Evolutionary conservation across 2,113 vertebrate genomes (phyloP), one percentile per base, ranked within the genome.

Genomic region (Psittacula cyanocephala): DNA sequence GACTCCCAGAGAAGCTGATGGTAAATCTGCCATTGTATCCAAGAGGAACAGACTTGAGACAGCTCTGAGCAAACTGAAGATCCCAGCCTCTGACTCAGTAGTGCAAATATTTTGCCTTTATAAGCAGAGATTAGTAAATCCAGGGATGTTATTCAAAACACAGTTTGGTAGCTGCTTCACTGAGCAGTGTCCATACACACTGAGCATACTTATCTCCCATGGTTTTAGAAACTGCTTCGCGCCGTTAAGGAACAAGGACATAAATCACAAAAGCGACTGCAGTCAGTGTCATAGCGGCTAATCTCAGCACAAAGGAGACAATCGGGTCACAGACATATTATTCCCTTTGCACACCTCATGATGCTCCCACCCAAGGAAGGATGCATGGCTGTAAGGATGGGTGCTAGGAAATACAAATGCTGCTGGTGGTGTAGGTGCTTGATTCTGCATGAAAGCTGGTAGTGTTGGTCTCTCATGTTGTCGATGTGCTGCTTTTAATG

Each of bases 91-190:
- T 89, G 91, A 95, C 91, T 95, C 59, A 39, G 74, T 57, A 95
- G 87, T 82, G 89, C 80, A 95, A 97, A 97, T 96, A 96, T 93
- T 94, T 95, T 85, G 70, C 89, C 81, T 88, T 92, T 95, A 85
- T 85, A 88, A 90, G 33, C 20, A 92, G 81, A 93, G 89, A 91
- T 96, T 94, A 95, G 89, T 82, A 95, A 92, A 96, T 87, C 62
- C 91, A 80, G 81, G 74, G 86, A 35, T 20, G 0, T 94, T 91
- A 96, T 91, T 96, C 89, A 89, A 92, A 94, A 93, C 12, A 17
- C 84, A 93, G 17, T 88, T 95, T 85, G 74, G 94, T 94, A 69
- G 81, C 91, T 91, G 93, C 78, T 85, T 92, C 44, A 33, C 46
- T 88, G 89, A 92, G 82, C 88, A 83, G 71, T 11, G 7, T 31